Evolutionary conservation across 1,140 invertebrate species (phyloP), one percentile per base, ranked within the genome.

Genomic region (Proales similis): DNA sequence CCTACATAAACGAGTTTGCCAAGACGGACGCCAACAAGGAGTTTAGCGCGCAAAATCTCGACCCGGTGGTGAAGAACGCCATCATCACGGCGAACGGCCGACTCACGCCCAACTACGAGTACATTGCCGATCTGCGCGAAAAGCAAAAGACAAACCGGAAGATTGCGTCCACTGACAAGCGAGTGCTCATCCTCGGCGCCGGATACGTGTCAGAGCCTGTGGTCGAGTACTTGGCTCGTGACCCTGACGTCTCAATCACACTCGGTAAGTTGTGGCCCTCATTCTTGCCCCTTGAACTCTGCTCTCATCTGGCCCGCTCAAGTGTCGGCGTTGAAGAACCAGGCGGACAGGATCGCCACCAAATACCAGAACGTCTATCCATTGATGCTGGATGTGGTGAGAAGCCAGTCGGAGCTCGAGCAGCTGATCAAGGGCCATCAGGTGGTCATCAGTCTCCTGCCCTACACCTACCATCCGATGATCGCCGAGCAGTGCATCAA

Each of bases 51-150:
- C 61, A 63, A 63, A 48, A 11, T 9, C 48, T 48, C 17, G 57
- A 32, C 1, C 42, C 42, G 4, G 33, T 69, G 42, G 87, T 95
- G 14, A 79, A 85, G 68, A 85, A 85, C 68, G 88, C 92, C 6
- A 90, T 97, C 53, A 98, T 99, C 66, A 87, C 91, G 0, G 93
- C 88, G 65, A 95, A 97, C 71, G 92, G 92, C 45, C 78, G 81
- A 68, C 74, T 99, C 63, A 96, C 93, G 0, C 83, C 88, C 1
- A 86, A 87, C 69, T 97, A 86, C 76, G 84, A 94, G 74, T 99
- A 98, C 68, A 99, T 99, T 68, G 81, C 85, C 66, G 89, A 94
- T 46, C 75, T 99, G 3, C 80, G 93, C 65, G 79, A 75, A 53
- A 69, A 72, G 27, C 68, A 77, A 71, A 73, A 74, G 19, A 30